phyloP scores from a whole-genome alignment of 2,888 invertebrate genomes.

The Stramonita haemastoma region DNA sequence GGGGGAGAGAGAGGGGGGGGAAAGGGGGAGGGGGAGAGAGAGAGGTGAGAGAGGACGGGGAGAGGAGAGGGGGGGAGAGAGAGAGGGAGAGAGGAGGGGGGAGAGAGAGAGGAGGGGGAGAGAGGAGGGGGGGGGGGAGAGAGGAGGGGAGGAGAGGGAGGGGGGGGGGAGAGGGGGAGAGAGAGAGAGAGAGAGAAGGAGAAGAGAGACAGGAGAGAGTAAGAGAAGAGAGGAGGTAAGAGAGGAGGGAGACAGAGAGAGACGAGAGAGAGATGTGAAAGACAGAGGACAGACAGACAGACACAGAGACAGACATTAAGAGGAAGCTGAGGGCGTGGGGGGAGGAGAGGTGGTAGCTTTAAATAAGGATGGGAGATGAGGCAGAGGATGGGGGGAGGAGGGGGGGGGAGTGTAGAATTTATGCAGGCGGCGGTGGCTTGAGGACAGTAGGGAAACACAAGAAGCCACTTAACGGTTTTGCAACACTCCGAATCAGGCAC shows the following conservation, averaged over 20 bases:
- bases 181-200: background rate
- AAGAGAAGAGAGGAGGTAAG: background rate
- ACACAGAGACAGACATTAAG: background rate
- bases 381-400: background rate
- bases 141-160: background rate
- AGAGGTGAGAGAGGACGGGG: background rate
- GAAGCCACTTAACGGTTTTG: constrained; percentile 37
- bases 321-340: background rate
- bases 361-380: background rate
- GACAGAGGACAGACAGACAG: background rate
- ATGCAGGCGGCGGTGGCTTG: background rate
- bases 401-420: background rate
- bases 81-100: background rate
- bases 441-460: constrained; percentile 27
- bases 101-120: no score
- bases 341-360: background rate
- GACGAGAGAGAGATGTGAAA: background rate
- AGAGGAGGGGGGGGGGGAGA: background rate
- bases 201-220: background rate
- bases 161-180: background rate
- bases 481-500: constrained; percentile 82
- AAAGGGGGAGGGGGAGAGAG: background rate
- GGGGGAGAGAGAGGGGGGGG: background rate
- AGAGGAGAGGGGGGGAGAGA: background rate
- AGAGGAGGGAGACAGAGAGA: background rate